These are phyloP conservation scores for Araneus ventricosus DNA, from an alignment of 1,140 invertebrate species.

Conservation along the genomic window DNA sequence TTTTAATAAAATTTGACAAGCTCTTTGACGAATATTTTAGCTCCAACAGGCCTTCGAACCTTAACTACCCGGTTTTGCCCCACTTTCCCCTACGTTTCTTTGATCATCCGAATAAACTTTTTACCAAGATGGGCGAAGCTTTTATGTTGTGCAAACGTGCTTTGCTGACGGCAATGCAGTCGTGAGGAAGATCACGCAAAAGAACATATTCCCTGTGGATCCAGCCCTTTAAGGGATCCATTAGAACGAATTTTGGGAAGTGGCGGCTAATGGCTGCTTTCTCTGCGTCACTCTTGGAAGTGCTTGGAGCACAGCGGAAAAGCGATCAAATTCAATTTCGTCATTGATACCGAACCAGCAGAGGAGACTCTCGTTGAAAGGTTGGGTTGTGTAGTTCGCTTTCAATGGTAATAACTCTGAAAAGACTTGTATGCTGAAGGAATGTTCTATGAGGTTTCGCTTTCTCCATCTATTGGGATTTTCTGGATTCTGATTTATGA, in stretches of 20 bases:
- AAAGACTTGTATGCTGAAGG: not conserved
- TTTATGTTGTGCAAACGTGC: not conserved
- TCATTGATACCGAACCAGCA: not conserved
- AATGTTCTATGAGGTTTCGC: not conserved
- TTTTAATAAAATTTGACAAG: no score
- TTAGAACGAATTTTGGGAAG: conserved; percentile 5
- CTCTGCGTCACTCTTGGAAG: not conserved
- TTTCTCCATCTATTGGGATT: not conserved
- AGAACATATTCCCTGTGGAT: not conserved
- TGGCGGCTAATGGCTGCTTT: conserved; percentile 1
- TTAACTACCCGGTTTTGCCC: no score
- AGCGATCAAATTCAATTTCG: not conserved
- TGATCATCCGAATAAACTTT: not conserved
- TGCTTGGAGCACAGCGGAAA: not conserved
- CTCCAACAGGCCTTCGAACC: no score
- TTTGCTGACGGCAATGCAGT: not conserved
- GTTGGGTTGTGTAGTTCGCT: not conserved
- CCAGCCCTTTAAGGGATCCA: not conserved
- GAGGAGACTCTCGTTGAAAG: not conserved
- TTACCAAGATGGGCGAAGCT: not conserved
- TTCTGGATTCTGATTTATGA: not conserved
- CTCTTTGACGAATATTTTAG: no score
- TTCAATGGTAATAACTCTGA: not conserved
- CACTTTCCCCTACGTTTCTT: no score
- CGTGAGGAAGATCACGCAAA: not conserved